These are phyloP conservation scores for Steinernema hermaphroditum DNA, from an alignment of 2,888 invertebrate genomes.

Conservation along the genomic window DNA sequence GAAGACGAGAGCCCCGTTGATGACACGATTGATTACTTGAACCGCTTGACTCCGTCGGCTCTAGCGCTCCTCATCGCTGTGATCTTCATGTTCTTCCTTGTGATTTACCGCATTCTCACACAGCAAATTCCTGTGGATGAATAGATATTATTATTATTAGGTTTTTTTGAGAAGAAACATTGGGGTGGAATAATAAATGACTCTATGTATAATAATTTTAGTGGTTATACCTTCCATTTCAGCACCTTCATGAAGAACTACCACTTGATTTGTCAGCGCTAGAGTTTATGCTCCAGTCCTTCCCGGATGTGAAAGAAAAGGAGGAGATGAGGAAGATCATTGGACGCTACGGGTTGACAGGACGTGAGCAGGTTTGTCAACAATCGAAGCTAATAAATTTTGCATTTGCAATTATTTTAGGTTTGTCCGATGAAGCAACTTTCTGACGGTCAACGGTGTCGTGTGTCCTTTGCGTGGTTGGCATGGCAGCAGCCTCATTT, in stretches of 20 bases:
- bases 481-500: slow-evolving; percentile 96
- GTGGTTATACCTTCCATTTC: slow-evolving; percentile 39
- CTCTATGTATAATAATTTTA: not conserved
- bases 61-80: slow-evolving; percentile 1
- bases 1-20: not conserved
- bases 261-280: slow-evolving; percentile 91
- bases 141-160: not conserved
- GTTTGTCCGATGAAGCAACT: slow-evolving; percentile 89
- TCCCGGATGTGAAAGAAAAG: slow-evolving; percentile 92
- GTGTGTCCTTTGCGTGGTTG: slow-evolving; percentile 97
- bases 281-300: slow-evolving; percentile 96
- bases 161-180: not conserved
- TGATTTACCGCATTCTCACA: not conserved
- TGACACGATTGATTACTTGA: not conserved
- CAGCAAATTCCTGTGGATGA: not conserved
- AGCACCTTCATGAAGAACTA: slow-evolving; percentile 90
- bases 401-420: slow-evolving; percentile 69
- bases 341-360: slow-evolving; percentile 94
- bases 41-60: not conserved
- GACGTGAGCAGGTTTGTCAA: slow-evolving; percentile 81
- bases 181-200: not conserved
- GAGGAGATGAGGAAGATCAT: slow-evolving; percentile 99
- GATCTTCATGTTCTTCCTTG: slow-evolving; percentile 3
- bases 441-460: slow-evolving; percentile 95
- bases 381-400: not conserved